Evolutionary conservation across 2,113 vertebrate species (phyloP).

Genomic region (Platichthys flesus): DNA sequence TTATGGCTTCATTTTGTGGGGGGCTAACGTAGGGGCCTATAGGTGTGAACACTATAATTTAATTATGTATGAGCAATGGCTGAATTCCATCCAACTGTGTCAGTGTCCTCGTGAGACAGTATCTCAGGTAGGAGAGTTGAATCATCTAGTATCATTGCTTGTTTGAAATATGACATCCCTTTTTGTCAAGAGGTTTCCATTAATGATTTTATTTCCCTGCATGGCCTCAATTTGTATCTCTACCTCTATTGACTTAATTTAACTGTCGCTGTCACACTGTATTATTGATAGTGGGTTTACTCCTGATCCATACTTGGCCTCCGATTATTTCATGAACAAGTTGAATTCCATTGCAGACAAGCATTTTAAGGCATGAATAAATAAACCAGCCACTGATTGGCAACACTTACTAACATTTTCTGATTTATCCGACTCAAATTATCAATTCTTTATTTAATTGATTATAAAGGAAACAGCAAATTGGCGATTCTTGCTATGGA

Average conservation of each 20-base stretch:
- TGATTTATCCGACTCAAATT: not conserved
- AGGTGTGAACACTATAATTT: not conserved
- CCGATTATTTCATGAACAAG: not conserved
- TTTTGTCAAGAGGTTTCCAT: not conserved
- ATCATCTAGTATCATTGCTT: not conserved
- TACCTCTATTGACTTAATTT: not conserved
- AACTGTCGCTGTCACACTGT: not conserved
- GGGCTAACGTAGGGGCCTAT: no score
- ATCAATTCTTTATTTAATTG: not conserved
- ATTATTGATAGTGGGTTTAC: not conserved
- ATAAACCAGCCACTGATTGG: not conserved
- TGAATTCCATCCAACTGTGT: conserved; percentile 3
- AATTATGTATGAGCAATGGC: conserved; percentile 1
- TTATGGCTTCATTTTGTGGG: no score
- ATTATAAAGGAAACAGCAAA: not conserved
- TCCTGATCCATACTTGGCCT: not conserved
- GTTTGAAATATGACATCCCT: not conserved
- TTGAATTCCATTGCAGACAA: not conserved
- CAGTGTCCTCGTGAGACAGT: not conserved
- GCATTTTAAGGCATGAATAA: not conserved
- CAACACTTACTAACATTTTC: not conserved
- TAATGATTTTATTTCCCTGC: not conserved
- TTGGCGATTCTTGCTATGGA: not conserved
- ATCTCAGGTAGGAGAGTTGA: not conserved
- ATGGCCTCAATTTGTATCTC: not conserved